A percentile compares a stretch with the other conserved stretches of the same genome.
These are phyloP conservation scores for Etheostoma perlongum DNA, from an alignment of 2,797 vertebrate genomes.

Conservation along the genomic window DNA sequence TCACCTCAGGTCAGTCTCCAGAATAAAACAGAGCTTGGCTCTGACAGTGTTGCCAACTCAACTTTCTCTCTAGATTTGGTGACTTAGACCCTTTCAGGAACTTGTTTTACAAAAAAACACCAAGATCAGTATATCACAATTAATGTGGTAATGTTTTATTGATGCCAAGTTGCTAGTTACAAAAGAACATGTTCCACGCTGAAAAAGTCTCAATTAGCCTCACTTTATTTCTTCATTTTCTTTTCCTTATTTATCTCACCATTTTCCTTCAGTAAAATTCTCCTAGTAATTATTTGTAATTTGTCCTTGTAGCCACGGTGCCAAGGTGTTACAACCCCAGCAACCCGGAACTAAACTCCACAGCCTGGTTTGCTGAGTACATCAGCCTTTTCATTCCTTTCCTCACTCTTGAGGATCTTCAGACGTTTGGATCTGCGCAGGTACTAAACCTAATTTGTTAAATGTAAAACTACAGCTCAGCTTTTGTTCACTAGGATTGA, in stretches of 20 bases:
- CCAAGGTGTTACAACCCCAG: slow-evolving; percentile 78
- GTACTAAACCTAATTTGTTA: slow-evolving; percentile 36
- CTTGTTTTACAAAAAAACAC: background rate
- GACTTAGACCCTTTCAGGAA: background rate
- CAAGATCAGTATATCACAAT: background rate
- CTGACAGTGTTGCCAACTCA: background rate
- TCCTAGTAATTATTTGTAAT: background rate
- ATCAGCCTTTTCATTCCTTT: slow-evolving; percentile 77
- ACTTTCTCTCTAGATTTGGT: background rate
- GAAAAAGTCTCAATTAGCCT: background rate
- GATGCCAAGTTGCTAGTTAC: background rate
- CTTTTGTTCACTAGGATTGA: background rate
- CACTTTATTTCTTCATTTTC: background rate
- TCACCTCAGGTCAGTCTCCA: slow-evolving; percentile 71
- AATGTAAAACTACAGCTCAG: background rate
- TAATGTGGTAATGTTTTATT: background rate
- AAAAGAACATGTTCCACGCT: background rate
- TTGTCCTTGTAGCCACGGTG: slow-evolving; percentile 50
- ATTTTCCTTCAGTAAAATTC: background rate
- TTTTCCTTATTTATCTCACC: background rate
- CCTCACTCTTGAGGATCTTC: slow-evolving; percentile 74
- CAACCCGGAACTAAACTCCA: slow-evolving; percentile 79
- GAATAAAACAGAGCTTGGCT: too few species aligned
- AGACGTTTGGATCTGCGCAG: slow-evolving; percentile 67
- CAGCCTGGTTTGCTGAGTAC: slow-evolving; percentile 85